Evolutionary conservation across 37 sponge, comb jelly and placozoan species (phyloP).

Genomic region (Mnemiopsis leidyi): DNA sequence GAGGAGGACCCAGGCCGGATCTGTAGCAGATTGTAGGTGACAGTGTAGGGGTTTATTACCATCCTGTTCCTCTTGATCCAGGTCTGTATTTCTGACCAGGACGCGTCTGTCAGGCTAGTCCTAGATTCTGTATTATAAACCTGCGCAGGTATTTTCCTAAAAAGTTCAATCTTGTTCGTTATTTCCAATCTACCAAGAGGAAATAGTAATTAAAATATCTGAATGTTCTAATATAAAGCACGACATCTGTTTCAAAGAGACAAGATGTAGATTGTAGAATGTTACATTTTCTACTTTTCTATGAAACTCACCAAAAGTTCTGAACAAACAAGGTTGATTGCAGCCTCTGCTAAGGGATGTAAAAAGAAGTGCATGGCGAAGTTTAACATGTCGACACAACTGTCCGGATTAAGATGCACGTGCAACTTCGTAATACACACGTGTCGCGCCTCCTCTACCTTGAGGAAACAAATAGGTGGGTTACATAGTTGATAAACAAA

Average conservation of each 20-base stretch:
- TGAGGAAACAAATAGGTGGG: not conserved
- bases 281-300: too few species aligned
- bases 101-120: not conserved
- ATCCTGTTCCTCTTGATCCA: not conserved
- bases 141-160: too few species aligned
- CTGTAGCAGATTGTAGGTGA: constrained; percentile 26
- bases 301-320: constrained; percentile 8
- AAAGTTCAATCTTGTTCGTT: too few species aligned
- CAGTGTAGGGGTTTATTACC: constrained; percentile 27
- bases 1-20: not conserved
- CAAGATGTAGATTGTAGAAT: too few species aligned
- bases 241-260: too few species aligned
- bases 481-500: too few species aligned
- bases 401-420: constrained; percentile 55
- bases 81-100: not conserved
- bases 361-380: constrained; percentile 51
- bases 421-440: constrained; percentile 58
- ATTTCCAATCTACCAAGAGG: too few species aligned
- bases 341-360: constrained; percentile 39
- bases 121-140: not conserved
- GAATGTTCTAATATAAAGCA: too few species aligned
- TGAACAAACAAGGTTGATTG: constrained; percentile 2
- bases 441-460: constrained; percentile 16
- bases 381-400: constrained; percentile 37
- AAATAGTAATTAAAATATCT: too few species aligned